A percentile compares a stretch with the other conserved stretches of the same genome.
Evolutionary conservation across 2,888 invertebrate species (phyloP).

Genomic region (Macrosiphum euphorbiae): DNA sequence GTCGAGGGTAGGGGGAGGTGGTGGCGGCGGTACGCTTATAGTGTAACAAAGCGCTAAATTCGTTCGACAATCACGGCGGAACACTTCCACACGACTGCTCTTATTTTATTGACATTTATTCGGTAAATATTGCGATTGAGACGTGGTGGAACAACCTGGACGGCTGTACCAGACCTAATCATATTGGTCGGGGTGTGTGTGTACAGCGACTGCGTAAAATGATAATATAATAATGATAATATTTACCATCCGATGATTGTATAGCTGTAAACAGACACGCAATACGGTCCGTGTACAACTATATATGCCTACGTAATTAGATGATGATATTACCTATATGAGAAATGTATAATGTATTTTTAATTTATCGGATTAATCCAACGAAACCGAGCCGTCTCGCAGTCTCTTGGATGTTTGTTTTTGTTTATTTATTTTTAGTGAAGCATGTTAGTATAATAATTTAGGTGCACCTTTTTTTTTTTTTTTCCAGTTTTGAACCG

Average conservation of each 20-base stretch:
- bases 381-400: not conserved
- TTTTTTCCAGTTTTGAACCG: too few relatives aligned
- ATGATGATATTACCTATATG: not conserved
- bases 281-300: not conserved
- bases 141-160: not conserved
- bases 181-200: not conserved
- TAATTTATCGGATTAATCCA: not conserved
- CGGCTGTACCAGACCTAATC: not conserved
- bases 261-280: not conserved
- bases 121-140: conserved; percentile 50
- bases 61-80: conserved; percentile 42
- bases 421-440: not conserved
- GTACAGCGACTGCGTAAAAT: not conserved
- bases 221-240: not conserved
- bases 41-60: conserved; percentile 37
- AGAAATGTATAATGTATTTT: not conserved
- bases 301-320: not conserved
- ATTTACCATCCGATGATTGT: not conserved
- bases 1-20: not conserved
- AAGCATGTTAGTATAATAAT: not conserved
- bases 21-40: not conserved
- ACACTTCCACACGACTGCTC: conserved; percentile 43
- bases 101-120: conserved; percentile 57
- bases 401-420: not conserved
- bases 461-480: too few relatives aligned